A percentile compares a stretch with the other conserved stretches of the same genome.
Conservation (phyloP, 2,888 invertebrate species). For the Malacosoma neustria region DNA sequence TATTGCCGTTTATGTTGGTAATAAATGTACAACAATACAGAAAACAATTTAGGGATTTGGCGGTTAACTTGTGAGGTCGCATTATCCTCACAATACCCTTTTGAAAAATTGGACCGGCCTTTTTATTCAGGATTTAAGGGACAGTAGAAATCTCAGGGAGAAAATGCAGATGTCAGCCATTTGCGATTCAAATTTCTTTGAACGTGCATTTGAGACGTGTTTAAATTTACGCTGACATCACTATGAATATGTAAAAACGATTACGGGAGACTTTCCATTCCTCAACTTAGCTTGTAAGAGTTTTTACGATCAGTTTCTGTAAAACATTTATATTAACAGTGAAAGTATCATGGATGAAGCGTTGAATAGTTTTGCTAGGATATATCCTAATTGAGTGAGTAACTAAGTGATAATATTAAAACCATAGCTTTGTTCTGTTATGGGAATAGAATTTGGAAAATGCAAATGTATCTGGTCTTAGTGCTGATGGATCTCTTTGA, state of each 20-base stretch:
- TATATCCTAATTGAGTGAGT: too few relatives aligned
- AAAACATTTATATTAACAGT: too few relatives aligned
- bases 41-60: background rate
- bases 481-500: too few relatives aligned
- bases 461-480: too few relatives aligned
- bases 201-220: constrained; percentile 34
- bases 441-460: too few relatives aligned
- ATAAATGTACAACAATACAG: too few relatives aligned
- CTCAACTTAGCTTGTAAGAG: background rate
- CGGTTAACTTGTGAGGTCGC: background rate
- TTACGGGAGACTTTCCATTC: constrained; percentile 54
- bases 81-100: background rate
- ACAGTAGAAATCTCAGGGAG: constrained; percentile 40
- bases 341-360: too few relatives aligned
- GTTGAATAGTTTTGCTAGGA: too few relatives aligned
- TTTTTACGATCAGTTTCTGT: too few relatives aligned
- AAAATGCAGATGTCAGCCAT: constrained; percentile 64
- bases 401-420: too few relatives aligned
- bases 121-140: constrained; percentile 30
- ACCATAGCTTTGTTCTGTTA: too few relatives aligned
- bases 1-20: too few relatives aligned
- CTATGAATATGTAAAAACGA: constrained; percentile 70
- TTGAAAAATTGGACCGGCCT: background rate
- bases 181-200: constrained; percentile 69
- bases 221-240: constrained; percentile 62